Base-by-base conservation (phyloP, 1,140 invertebrate species). In the Diabrotica virgifera region DNA sequence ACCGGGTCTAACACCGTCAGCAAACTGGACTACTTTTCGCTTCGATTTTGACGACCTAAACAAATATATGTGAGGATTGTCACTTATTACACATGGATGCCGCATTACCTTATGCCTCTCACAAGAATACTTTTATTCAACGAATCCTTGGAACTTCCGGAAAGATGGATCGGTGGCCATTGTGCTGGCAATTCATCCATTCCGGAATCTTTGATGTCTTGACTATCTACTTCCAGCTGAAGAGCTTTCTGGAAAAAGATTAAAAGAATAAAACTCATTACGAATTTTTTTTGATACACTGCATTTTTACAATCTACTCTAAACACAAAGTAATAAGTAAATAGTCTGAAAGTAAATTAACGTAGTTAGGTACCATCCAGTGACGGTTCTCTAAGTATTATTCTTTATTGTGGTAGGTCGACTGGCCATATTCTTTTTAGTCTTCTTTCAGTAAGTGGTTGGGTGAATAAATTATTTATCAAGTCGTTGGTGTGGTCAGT, bases 1-100 rank as follows among this genome's bases (percentile, higher is more conserved):
- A 0, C 87, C 87, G n/a, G 87, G 87, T 63, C 81, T 79, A 13
- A 88, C 78, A 24, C 85, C 86, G 76, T 88, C 86, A 5, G 86
- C 85, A 71, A 88, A 88, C 70, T 85, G 83, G 0, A 88, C 87
- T 8, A 74, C 78, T 68, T 87, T 77, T 37, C 57, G 70, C 55
- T 40, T 52, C 9, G 60, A n/a, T 46, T 10, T 40, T 52, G 38
- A 14, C 13, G n/a, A 36, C 37, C 55, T 36, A 6, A 5, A 12
- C 51, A 24, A 24, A 24, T 24, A 24, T 4, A 24, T 24, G 24
- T 24, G 24, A 24, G 1, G 24, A 24, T 24, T 24, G 4, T 24
- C 24, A 24, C 24, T 24, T 24, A 24, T 24, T 2, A 24, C 1
- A 24, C 24, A 57, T 36, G 55, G 0, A 7, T 7, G 6, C 7